phyloP scores from a whole-genome alignment of 2,113 vertebrate genomes.

The Poeciliopsis retropinna region DNA sequence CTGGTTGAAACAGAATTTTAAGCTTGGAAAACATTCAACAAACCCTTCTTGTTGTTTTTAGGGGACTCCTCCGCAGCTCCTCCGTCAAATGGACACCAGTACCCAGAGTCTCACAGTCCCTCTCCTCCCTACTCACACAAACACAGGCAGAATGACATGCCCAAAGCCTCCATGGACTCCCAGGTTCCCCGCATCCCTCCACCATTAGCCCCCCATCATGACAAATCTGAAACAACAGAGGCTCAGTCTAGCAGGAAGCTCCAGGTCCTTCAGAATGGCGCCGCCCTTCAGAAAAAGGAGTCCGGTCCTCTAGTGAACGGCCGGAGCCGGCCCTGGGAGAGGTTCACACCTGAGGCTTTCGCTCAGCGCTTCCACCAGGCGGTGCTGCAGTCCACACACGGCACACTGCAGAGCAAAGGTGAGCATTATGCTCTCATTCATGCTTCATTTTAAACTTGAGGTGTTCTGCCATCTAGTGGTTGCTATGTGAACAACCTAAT shows the following conservation, averaged over 20 bases:
- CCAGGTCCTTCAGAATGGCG: slow-evolving; percentile 82
- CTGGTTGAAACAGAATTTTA: background rate
- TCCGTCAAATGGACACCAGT: slow-evolving; percentile 63
- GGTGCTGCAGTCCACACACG: slow-evolving; percentile 95
- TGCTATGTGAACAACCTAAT: background rate
- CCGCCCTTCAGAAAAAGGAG: slow-evolving; percentile 81
- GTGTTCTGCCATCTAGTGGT: slow-evolving; percentile 61
- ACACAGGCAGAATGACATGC: slow-evolving; percentile 68
- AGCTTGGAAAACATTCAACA: background rate
- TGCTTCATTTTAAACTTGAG: slow-evolving; percentile 6
- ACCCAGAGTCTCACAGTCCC: slow-evolving; percentile 73
- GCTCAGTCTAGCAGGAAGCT: slow-evolving; percentile 77
- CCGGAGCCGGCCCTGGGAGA: slow-evolving; percentile 89
- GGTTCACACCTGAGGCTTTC: slow-evolving; percentile 91
- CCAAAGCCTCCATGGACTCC: slow-evolving; percentile 77
- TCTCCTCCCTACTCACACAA: slow-evolving; percentile 77
- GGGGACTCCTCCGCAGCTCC: slow-evolving; percentile 53
- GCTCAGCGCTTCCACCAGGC: slow-evolving; percentile 98
- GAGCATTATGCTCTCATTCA: background rate
- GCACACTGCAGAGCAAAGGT: slow-evolving; percentile 94
- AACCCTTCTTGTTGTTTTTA: slow-evolving; percentile 20
- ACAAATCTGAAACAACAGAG: slow-evolving; percentile 80
- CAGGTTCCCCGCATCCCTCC: slow-evolving; percentile 65
- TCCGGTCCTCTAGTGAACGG: slow-evolving; percentile 82
- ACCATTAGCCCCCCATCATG: slow-evolving; percentile 48